Conservation (phyloP, 2,888 invertebrate species). For the Plagodis dolabraria region DNA sequence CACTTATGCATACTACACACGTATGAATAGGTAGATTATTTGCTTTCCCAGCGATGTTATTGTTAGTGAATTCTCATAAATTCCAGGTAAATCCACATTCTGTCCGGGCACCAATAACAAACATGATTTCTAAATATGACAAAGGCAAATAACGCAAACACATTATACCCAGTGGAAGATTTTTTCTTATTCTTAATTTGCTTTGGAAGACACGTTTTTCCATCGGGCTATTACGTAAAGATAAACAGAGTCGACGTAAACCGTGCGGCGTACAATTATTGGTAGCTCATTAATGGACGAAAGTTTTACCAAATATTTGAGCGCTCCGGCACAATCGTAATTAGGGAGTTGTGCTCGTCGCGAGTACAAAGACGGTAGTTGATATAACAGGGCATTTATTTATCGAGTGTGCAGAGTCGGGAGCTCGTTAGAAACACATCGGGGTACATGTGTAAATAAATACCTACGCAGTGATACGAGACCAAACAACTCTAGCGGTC, state of each 20-base stretch:
- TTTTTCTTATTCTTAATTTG: constrained; percentile 65
- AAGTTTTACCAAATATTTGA: constrained; percentile 82
- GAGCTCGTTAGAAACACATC: constrained; percentile 79
- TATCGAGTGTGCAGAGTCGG: constrained; percentile 58
- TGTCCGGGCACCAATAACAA: constrained; percentile 64
- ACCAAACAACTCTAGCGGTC: constrained; percentile 71
- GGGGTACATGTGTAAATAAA: constrained; percentile 78
- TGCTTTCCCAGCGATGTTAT: constrained; percentile 72
- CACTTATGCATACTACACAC: constrained; percentile 39
- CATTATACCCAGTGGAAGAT: constrained; percentile 56
- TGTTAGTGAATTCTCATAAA: constrained; percentile 69
- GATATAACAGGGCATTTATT: constrained; percentile 71
- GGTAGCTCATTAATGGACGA: constrained; percentile 81
- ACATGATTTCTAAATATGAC: constrained; percentile 64
- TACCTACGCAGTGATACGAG: constrained; percentile 55
- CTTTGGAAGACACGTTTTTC: constrained; percentile 60
- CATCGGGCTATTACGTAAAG: constrained; percentile 63
- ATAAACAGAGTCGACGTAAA: constrained; percentile 59
- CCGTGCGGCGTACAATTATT: constrained; percentile 62
- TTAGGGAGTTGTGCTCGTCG: constrained; percentile 63
- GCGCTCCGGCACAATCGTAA: constrained; percentile 71
- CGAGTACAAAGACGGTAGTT: constrained; percentile 78
- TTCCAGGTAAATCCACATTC: constrained; percentile 66
- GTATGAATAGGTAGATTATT: constrained; percentile 54
- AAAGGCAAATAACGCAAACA: constrained; percentile 64